These are phyloP conservation scores for Neolamprologus sp. DNA, from an alignment of 2,113 vertebrate species.

Conservation along the genomic window DNA sequence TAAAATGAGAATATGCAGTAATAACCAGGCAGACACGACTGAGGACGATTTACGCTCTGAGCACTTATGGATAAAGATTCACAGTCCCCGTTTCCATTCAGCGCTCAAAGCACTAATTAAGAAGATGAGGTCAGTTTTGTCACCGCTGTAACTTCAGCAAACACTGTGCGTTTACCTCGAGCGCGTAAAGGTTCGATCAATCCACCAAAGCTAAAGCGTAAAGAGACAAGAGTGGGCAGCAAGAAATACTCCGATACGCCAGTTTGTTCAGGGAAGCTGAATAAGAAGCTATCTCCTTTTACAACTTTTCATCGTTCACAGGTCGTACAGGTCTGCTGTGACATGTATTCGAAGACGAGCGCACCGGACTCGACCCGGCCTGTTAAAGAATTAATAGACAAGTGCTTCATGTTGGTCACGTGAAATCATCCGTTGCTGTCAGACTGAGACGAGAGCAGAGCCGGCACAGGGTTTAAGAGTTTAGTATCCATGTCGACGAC, in stretches of 20 bases:
- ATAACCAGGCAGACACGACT: neutral
- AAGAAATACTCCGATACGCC: neutral
- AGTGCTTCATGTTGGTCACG: neutral
- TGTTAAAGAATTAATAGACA: neutral
- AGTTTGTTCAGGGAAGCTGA: neutral
- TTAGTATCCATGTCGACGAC: neutral
- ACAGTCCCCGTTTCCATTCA: neutral
- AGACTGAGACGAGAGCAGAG: slow-evolving; percentile 21
- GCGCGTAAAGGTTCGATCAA: neutral
- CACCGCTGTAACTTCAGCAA: neutral
- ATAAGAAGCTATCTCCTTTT: neutral
- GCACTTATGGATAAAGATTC: neutral
- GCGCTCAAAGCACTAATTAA: neutral
- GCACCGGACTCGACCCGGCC: neutral
- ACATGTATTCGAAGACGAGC: neutral
- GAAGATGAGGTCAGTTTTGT: neutral
- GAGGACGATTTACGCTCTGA: neutral
- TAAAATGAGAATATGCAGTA: slow-evolving; percentile 1
- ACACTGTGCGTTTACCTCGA: neutral
- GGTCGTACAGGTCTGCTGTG: neutral
- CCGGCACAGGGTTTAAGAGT: slow-evolving; percentile 5
- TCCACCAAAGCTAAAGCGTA: neutral
- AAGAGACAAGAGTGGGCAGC: slow-evolving; percentile 6
- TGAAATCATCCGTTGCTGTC: slow-evolving; percentile 28
- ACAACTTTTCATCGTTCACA: neutral